These are phyloP conservation scores for Maccullochella peelii DNA, from an alignment of 2,113 vertebrate genomes.

Conservation along the genomic window DNA sequence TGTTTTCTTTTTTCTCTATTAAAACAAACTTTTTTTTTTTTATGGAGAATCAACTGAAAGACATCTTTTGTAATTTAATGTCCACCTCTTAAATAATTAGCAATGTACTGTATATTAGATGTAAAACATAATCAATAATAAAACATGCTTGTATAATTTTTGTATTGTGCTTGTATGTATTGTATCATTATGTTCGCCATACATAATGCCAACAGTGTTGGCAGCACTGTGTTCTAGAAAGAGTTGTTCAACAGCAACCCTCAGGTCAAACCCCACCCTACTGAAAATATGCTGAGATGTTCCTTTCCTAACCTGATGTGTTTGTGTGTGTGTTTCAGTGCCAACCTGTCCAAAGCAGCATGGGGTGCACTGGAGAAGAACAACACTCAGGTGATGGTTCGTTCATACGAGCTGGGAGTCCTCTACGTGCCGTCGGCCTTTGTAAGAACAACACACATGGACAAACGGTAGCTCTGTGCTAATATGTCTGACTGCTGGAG, in stretches of 20 bases:
- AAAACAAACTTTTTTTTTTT: neutral
- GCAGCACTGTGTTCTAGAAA: neutral
- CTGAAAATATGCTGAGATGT: neutral
- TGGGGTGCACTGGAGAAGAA: conserved; percentile 97
- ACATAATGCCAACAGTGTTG: neutral
- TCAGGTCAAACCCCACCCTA: too few species aligned
- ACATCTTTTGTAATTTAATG: neutral
- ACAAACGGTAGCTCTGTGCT: neutral
- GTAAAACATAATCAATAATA: neutral
- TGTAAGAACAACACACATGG: conserved; percentile 84
- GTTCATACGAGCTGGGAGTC: conserved; percentile 97
- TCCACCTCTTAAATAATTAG: neutral
- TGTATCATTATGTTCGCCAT: neutral
- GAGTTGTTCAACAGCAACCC: neutral
- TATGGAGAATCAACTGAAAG: neutral
- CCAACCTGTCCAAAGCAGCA: conserved; percentile 97
- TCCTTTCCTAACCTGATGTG: neutral
- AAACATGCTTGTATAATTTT: neutral
- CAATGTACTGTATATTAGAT: neutral
- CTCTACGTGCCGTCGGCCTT: conserved; percentile 93
- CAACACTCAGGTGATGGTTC: conserved; percentile 93
- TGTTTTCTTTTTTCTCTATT: neutral
- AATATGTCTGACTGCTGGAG: neutral
- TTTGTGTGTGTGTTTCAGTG: conserved; percentile 78
- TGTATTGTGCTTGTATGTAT: neutral